phyloP scores from a whole-genome alignment of 2,113 vertebrate species.

The Platycercus adscitus region DNA sequence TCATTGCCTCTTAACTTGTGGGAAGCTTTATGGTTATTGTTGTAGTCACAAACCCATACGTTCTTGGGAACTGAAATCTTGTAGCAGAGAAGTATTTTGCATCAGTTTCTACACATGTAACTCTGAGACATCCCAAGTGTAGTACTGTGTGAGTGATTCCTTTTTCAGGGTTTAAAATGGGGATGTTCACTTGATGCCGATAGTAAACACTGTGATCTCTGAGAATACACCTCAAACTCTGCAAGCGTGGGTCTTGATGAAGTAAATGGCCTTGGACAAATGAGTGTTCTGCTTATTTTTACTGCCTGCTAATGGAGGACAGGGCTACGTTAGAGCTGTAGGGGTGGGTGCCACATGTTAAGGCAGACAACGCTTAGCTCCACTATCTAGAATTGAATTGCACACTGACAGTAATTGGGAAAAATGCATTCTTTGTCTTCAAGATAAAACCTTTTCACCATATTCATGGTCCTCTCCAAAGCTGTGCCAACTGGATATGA shows the following conservation, averaged over 20 bases:
- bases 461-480: background rate
- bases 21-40: background rate
- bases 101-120: background rate
- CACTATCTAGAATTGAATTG: background rate
- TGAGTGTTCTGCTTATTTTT: background rate
- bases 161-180: background rate
- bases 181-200: background rate
- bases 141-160: background rate
- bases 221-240: background rate
- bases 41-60: background rate
- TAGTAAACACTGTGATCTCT: background rate
- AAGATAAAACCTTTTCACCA: background rate
- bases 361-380: background rate
- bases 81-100: background rate
- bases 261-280: background rate
- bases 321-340: background rate
- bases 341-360: background rate
- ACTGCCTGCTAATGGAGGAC: background rate
- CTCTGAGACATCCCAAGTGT: background rate
- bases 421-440: background rate
- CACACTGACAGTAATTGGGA: background rate
- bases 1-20: accelerated
- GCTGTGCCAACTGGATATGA: background rate
- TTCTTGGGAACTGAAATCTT: background rate
- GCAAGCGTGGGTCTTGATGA: background rate